Conservation (phyloP, 2,797 vertebrate species). For the Notamacropus eugenii region DNA sequence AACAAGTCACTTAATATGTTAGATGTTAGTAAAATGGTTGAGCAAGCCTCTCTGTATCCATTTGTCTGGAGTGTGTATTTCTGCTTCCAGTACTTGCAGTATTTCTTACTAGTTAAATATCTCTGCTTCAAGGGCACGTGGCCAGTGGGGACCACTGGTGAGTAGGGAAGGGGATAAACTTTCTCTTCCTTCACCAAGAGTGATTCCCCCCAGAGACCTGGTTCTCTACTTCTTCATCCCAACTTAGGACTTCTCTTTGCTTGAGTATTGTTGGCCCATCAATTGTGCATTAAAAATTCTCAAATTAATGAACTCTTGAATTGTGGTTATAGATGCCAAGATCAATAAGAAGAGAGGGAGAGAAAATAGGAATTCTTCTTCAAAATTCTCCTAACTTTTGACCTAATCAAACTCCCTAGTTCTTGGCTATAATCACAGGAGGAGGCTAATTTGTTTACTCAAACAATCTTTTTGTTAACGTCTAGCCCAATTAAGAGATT, state of each 20-base stretch:
- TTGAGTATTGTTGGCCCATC: neutral
- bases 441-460: neutral
- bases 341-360: neutral
- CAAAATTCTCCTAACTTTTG: neutral
- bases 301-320: neutral
- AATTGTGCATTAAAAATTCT: neutral
- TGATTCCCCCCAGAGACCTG: neutral
- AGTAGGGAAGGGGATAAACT: neutral
- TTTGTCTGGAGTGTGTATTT: neutral
- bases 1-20: neutral
- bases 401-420: neutral
- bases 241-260: neutral
- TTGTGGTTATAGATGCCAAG: too few relatives aligned
- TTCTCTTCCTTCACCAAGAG: neutral
- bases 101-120: neutral
- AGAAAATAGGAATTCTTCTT: neutral
- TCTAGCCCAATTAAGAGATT: neutral
- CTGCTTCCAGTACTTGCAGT: neutral
- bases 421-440: neutral
- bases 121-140: neutral
- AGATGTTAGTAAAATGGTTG: neutral
- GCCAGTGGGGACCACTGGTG: neutral
- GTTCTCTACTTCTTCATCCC: neutral
- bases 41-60: neutral
- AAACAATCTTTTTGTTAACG: neutral